phyloP scores from a whole-genome alignment of 1,140 invertebrate genomes.

The Platyscapa corneri region DNA sequence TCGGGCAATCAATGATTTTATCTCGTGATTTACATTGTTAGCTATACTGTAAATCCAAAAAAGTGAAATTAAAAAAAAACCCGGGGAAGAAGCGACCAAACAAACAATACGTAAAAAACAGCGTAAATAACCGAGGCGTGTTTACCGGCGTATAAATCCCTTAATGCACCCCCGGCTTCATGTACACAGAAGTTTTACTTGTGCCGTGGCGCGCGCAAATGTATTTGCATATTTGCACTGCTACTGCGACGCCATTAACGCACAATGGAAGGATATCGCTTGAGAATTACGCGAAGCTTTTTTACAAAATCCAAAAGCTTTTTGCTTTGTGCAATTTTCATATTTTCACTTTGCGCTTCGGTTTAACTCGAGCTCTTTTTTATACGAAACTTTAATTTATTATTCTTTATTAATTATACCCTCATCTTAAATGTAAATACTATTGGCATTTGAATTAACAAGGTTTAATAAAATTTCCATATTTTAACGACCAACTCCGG shows the following conservation, averaged over 20 bases:
- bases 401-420: constrained; percentile 18
- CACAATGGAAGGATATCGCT: constrained; percentile 52
- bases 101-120: constrained; percentile 37
- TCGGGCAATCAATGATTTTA: neutral
- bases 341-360: constrained; percentile 4
- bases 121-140: constrained; percentile 48
- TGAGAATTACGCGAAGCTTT: constrained; percentile 49
- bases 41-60: constrained; percentile 10
- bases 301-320: constrained; percentile 50
- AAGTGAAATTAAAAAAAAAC: constrained; percentile 31
- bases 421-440: constrained; percentile 12
- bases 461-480: neutral
- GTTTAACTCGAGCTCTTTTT: neutral
- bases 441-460: neutral
- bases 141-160: constrained; percentile 52
- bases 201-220: constrained; percentile 1
- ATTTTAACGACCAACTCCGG: neutral
- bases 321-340: constrained; percentile 17
- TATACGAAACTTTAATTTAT: neutral
- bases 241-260: constrained; percentile 50
- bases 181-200: neutral
- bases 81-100: neutral
- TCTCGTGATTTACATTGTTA: constrained; percentile 4
- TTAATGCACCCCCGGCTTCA: constrained; percentile 46
- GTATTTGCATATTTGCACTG: constrained; percentile 52